These are phyloP conservation scores for Caenorhabditis doughertyi DNA, from an alignment of 2,888 invertebrate genomes.

Conservation along the genomic window DNA sequence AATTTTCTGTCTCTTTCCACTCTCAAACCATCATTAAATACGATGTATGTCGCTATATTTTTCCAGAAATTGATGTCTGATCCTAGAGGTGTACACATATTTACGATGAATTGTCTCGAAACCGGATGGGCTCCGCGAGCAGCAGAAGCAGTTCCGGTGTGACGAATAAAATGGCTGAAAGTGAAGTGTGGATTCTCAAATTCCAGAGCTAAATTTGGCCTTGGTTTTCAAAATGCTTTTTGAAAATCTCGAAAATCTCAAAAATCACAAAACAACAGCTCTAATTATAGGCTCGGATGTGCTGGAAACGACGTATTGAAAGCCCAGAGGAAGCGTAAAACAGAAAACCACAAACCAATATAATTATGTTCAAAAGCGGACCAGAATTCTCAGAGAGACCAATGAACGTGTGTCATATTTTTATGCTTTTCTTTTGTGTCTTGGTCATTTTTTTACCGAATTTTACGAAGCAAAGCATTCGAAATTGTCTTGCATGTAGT, in stretches of 20 bases:
- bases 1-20: conserved; percentile 13
- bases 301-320: too few species aligned
- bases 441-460: too few species aligned
- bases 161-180: neutral
- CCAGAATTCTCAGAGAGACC: neutral
- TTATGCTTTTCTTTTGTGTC: too few species aligned
- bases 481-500: too few species aligned
- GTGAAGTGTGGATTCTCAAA: too few species aligned
- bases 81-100: conserved; percentile 37
- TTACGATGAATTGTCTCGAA: conserved; percentile 4
- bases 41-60: neutral
- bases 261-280: neutral
- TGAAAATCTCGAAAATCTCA: too few species aligned
- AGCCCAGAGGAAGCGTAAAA: neutral
- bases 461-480: too few species aligned
- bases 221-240: too few species aligned
- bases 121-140: too few species aligned
- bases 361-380: neutral
- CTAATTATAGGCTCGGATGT: too few species aligned
- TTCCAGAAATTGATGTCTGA: conserved; percentile 31
- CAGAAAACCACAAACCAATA: conserved; percentile 11
- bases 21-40: conserved; percentile 29
- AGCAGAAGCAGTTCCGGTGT: conserved; percentile 25
- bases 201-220: too few species aligned
- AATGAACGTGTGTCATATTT: neutral